phyloP scores from a whole-genome alignment of 1,140 invertebrate species.

The Rhysida immarginata region DNA sequence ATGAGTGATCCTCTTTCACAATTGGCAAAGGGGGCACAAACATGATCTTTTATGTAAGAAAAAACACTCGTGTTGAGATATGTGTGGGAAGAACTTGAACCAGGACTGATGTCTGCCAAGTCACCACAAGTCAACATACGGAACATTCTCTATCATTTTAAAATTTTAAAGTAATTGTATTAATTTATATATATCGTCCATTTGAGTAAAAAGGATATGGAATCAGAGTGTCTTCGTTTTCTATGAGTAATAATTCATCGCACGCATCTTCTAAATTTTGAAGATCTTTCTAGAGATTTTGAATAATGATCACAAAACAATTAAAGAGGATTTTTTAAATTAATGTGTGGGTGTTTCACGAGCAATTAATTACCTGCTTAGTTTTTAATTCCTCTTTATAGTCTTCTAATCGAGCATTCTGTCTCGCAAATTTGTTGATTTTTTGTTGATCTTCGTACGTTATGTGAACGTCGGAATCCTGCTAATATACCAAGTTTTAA shows the following conservation, averaged over 20 bases:
- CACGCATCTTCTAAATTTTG: conserved; percentile 84
- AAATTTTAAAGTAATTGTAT: too few relatives aligned
- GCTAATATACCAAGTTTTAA: conserved; percentile 15
- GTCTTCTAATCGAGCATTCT: conserved; percentile 82
- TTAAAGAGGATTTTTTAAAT: conserved; percentile 1
- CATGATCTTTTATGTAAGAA: too few relatives aligned
- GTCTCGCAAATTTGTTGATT: conserved; percentile 88
- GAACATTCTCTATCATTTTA: too few relatives aligned
- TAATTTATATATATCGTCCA: too few relatives aligned
- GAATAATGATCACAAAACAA: too few relatives aligned
- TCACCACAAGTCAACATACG: too few relatives aligned
- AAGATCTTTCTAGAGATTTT: conserved; percentile 54
- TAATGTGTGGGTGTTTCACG: background rate
- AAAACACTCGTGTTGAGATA: too few relatives aligned
- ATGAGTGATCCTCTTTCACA: too few relatives aligned
- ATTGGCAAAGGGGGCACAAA: too few relatives aligned
- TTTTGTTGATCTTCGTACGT: conserved; percentile 93
- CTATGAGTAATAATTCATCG: conserved; percentile 65
- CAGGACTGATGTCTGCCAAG: too few relatives aligned
- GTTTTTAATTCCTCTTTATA: conserved; percentile 75
- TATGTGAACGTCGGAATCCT: conserved; percentile 84
- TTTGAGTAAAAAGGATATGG: conserved; percentile 33
- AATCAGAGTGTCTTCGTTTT: conserved; percentile 49
- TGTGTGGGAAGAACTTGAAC: too few relatives aligned
- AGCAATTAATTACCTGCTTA: conserved; percentile 50